phyloP scores from a whole-genome alignment of 2,888 invertebrate genomes.

The Mimumesa dahlbomi region DNA sequence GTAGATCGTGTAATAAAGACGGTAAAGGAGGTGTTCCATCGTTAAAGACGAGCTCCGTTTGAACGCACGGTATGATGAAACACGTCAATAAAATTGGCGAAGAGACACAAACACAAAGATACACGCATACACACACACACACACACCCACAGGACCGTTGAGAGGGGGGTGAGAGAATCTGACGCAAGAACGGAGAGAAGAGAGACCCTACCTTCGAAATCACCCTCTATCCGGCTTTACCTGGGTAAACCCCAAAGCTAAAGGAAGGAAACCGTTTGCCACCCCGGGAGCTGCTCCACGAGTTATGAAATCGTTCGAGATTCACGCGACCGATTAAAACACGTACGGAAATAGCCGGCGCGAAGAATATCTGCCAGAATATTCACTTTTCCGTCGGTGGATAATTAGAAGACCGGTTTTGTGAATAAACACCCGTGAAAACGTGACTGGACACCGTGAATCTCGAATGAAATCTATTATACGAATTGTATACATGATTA shows the following conservation, averaged over 20 bases:
- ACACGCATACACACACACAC: no score
- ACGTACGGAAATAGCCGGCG: conserved; percentile 24
- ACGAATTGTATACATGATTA: no score
- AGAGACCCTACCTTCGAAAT: not conserved
- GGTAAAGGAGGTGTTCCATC: no score
- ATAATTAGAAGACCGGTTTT: no score
- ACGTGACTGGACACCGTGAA: no score
- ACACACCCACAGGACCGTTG: conserved; percentile 11
- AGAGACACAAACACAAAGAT: not conserved
- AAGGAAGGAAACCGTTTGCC: conserved; percentile 15
- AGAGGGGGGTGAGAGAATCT: conserved; percentile 17
- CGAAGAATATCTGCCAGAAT: conserved; percentile 20
- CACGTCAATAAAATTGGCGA: conserved; percentile 31
- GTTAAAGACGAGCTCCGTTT: no score
- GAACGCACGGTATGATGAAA: conserved; percentile 42
- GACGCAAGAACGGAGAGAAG: conserved; percentile 38
- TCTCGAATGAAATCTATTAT: no score
- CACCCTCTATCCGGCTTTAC: conserved; percentile 18
- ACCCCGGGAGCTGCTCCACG: not conserved
- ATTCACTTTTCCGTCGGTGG: no score
- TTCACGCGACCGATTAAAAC: conserved; percentile 7
- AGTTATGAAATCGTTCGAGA: conserved; percentile 25
- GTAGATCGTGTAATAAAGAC: no score
- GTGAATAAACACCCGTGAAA: no score
- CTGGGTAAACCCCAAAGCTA: not conserved